Conservation (phyloP, 2,113 vertebrate genomes). For the Nicator chloris region DNA sequence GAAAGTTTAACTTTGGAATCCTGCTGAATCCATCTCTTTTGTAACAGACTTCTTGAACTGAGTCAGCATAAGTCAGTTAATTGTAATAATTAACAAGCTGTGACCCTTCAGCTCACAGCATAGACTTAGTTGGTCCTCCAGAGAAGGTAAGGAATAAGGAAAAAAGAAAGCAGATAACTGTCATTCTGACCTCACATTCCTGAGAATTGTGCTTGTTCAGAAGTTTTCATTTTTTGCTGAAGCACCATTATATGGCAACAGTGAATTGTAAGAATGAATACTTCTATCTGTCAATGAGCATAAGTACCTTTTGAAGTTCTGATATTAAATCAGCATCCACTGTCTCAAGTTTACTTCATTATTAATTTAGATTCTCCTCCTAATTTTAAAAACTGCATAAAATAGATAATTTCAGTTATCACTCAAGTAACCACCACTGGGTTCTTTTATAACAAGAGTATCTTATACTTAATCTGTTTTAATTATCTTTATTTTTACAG, state of each 20-base stretch:
- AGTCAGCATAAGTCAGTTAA: neutral
- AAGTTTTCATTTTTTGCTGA: neutral
- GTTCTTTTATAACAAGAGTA: neutral
- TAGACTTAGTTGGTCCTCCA: neutral
- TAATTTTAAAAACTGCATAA: neutral
- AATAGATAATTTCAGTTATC: neutral
- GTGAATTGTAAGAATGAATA: neutral
- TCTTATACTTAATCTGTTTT: neutral
- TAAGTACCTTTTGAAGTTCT: neutral
- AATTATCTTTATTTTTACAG: neutral
- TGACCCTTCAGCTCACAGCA: neutral
- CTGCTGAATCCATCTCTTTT: neutral
- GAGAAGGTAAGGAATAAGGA: neutral
- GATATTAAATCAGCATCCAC: neutral
- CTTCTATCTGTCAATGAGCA: neutral
- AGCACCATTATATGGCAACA: neutral
- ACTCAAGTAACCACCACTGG: neutral
- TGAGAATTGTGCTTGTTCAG: neutral
- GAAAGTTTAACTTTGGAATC: neutral
- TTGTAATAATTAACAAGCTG: neutral
- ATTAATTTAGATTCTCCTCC: neutral
- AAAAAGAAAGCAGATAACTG: neutral
- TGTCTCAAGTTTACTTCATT: neutral
- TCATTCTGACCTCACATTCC: neutral
- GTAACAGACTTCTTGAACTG: neutral